These are phyloP conservation scores for Netelia virgata DNA, from an alignment of 2,888 invertebrate species.

Conservation along the genomic window DNA sequence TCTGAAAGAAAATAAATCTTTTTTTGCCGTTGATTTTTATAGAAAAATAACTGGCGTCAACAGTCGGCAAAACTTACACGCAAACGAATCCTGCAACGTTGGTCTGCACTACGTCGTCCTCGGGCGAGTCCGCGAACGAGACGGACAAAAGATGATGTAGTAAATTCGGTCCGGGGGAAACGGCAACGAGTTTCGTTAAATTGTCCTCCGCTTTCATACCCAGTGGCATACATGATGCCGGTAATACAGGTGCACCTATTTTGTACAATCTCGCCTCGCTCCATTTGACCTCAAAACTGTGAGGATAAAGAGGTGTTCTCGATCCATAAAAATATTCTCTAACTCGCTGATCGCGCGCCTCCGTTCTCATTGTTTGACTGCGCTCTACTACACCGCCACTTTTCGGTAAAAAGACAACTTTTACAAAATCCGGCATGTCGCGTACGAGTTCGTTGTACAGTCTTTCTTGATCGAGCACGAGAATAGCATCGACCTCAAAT, in stretches of 20 bases:
- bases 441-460: slow-evolving; percentile 96
- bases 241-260: slow-evolving; percentile 96
- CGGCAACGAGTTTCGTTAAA: slow-evolving; percentile 93
- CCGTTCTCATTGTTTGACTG: slow-evolving; percentile 89
- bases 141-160: slow-evolving; percentile 96
- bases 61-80: slow-evolving; percentile 89
- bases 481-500: slow-evolving; percentile 97
- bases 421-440: slow-evolving; percentile 97
- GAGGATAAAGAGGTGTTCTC: slow-evolving; percentile 93
- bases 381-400: slow-evolving; percentile 98
- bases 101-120: slow-evolving; percentile 94
- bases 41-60: slow-evolving; percentile 4
- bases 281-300: slow-evolving; percentile 97
- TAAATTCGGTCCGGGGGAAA: slow-evolving; percentile 91
- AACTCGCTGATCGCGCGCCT: slow-evolving; percentile 92
- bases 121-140: slow-evolving; percentile 92
- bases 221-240: slow-evolving; percentile 98
- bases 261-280: slow-evolving; percentile 95
- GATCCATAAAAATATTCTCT: slow-evolving; percentile 98
- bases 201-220: slow-evolving; percentile 98
- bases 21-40: not conserved
- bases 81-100: slow-evolving; percentile 97
- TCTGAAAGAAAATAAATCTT: slow-evolving; percentile 86
- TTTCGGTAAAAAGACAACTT: slow-evolving; percentile 96
- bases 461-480: slow-evolving; percentile 98